Evolutionary conservation across 2,888 invertebrate species (phyloP).

Genomic region (Machimus rusticus): DNA sequence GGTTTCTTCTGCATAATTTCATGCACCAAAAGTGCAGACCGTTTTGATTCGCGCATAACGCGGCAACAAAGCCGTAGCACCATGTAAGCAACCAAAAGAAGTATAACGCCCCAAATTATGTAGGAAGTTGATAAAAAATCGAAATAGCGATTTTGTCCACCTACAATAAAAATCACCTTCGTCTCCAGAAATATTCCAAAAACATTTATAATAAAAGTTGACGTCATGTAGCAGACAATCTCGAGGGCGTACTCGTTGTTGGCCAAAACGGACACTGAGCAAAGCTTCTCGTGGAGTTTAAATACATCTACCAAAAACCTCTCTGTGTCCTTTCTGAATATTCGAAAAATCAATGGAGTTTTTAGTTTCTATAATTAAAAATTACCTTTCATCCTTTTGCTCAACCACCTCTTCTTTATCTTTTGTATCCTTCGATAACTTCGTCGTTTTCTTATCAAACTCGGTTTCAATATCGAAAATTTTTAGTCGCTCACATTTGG

Average conservation of each 20-base stretch:
- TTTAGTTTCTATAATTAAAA: not conserved
- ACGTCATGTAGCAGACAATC: constrained; percentile 59
- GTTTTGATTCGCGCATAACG: constrained; percentile 58
- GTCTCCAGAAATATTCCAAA: constrained; percentile 61
- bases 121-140: constrained; percentile 58
- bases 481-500: constrained; percentile 54
- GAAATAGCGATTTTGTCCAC: constrained; percentile 55
- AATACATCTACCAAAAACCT: constrained; percentile 58
- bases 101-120: constrained; percentile 57
- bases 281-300: constrained; percentile 59
- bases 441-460: constrained; percentile 46
- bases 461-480: constrained; percentile 59
- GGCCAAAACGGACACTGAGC: constrained; percentile 56
- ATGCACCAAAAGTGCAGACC: constrained; percentile 62
- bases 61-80: constrained; percentile 58
- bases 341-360: not conserved
- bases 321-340: constrained; percentile 50
- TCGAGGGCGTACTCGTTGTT: constrained; percentile 59
- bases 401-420: not conserved
- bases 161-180: constrained; percentile 59
- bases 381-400: constrained; percentile 11
- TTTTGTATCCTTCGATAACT: not conserved
- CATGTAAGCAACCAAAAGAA: constrained; percentile 57
- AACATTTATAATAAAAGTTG: constrained; percentile 59
- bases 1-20: constrained; percentile 64